Evolutionary conservation across 92 coral and sea anemone species (phyloP).

Genomic region (Porites lobata): DNA sequence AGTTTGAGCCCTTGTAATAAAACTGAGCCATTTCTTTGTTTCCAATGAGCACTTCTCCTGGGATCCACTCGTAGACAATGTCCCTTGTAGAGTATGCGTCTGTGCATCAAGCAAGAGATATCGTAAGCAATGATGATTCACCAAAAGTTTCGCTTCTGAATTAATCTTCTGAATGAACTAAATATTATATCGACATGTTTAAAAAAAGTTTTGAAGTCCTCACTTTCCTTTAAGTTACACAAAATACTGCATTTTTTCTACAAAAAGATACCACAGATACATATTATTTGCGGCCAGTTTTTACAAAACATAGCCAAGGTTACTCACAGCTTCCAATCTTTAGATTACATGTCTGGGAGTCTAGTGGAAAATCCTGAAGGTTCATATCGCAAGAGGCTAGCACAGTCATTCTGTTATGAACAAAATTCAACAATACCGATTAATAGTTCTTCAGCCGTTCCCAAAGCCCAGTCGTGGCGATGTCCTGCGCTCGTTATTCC

Average conservation of each 20-base stretch:
- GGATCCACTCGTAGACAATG: constrained; percentile 57
- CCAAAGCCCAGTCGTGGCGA: too few species aligned
- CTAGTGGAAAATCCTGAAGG: constrained; percentile 78
- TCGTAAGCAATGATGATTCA: neutral
- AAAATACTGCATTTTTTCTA: too few species aligned
- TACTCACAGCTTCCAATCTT: constrained; percentile 79
- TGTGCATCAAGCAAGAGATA: neutral
- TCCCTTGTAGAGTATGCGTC: constrained; percentile 63
- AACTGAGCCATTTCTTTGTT: constrained; percentile 78
- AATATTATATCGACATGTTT: too few species aligned
- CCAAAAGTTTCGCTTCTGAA: neutral
- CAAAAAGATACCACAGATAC: too few species aligned
- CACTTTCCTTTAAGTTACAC: too few species aligned
- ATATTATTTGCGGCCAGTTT: too few species aligned
- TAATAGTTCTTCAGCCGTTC: too few species aligned
- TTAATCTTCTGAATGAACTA: too few species aligned
- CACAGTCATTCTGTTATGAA: constrained; percentile 36
- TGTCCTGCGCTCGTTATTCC: too few species aligned
- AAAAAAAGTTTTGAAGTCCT: too few species aligned
- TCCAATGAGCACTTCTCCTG: constrained; percentile 35
- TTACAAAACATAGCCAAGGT: neutral
- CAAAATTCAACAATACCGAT: neutral
- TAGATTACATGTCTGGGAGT: constrained; percentile 66
- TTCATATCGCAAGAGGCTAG: constrained; percentile 78
- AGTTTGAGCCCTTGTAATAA: constrained; percentile 38